These are phyloP conservation scores for Otolemur garnettii DNA, from an alignment of 2,113 vertebrate species.

Conservation along the genomic window DNA sequence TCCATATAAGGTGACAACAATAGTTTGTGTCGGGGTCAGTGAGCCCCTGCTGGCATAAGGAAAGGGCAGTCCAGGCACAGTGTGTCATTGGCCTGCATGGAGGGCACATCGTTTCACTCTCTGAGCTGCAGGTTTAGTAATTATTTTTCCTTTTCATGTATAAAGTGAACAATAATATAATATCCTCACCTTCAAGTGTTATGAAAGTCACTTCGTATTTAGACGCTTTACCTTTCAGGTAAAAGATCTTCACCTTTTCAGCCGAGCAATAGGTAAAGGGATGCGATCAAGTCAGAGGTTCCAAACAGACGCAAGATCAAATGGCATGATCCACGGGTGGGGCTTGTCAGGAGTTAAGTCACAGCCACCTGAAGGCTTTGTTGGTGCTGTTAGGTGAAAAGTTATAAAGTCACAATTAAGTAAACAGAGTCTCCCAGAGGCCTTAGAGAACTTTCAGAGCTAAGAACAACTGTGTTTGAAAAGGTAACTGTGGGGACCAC, in stretches of 20 bases:
- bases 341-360: neutral
- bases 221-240: neutral
- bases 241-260: neutral
- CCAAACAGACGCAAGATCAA: neutral
- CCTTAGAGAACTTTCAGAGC: neutral
- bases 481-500: neutral
- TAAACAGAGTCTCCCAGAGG: neutral
- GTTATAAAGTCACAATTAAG: neutral
- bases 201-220: neutral
- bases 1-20: neutral
- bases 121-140: neutral
- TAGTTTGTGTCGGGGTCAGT: accelerated
- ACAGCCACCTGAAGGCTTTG: neutral
- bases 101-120: neutral
- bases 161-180: neutral
- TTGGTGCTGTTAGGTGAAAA: neutral
- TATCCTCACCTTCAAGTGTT: neutral
- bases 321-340: too few relatives aligned
- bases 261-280: neutral
- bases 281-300: neutral
- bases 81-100: neutral
- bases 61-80: neutral
- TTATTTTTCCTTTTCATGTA: neutral
- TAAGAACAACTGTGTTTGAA: neutral
- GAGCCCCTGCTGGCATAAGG: neutral